phyloP scores from a whole-genome alignment of 2,113 vertebrate genomes.

The Aythya baeri region DNA sequence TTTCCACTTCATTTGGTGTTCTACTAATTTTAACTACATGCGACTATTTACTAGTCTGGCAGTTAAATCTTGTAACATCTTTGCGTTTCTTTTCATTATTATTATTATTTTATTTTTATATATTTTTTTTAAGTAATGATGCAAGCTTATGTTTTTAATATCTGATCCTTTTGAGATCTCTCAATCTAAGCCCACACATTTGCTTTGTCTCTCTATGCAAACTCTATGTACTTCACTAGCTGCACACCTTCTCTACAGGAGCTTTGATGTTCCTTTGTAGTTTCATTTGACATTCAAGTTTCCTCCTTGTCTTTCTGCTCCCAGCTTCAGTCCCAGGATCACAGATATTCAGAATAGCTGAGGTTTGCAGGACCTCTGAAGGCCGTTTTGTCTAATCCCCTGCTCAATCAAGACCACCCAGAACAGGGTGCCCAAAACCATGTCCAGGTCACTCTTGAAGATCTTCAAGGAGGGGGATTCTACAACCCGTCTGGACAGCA shows the following conservation, averaged over 20 bases:
- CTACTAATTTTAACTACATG: slow-evolving; percentile 58
- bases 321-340: neutral
- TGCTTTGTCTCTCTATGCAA: neutral
- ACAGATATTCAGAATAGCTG: neutral
- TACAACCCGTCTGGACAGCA: neutral
- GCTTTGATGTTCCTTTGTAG: neutral
- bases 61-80: neutral
- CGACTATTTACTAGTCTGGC: slow-evolving; percentile 2
- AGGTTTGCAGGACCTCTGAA: neutral
- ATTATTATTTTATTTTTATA: neutral
- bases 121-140: neutral
- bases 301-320: neutral
- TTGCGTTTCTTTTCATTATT: neutral
- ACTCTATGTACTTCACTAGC: neutral
- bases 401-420: neutral
- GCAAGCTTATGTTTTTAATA: neutral
- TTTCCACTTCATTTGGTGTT: slow-evolving; percentile 63
- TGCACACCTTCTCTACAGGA: neutral
- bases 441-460: neutral
- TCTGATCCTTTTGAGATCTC: neutral
- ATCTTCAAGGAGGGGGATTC: neutral
- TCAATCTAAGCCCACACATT: neutral
- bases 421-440: fast-evolving
- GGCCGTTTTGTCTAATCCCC: fast-evolving
- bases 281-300: neutral